These are phyloP conservation scores for Typhlomys cinereus DNA, from an alignment of 2,113 vertebrate genomes.

Conservation along the genomic window DNA sequence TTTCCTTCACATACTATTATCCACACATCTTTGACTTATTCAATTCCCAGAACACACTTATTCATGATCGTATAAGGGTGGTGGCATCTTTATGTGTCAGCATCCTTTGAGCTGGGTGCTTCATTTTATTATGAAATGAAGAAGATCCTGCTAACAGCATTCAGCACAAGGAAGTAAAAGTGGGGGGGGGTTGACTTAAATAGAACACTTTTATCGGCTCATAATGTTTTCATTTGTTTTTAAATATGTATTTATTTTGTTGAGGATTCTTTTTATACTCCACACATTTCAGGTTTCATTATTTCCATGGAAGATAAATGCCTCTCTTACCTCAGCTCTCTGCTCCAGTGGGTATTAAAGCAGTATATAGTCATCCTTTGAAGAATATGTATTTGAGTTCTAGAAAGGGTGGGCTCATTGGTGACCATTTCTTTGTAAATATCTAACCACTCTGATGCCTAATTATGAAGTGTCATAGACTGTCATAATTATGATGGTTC, in stretches of 20 bases:
- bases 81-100: not conserved
- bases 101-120: not conserved
- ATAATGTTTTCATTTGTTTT: slow-evolving; percentile 38
- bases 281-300: not conserved
- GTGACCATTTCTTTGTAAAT: slow-evolving; percentile 9
- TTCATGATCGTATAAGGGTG: not conserved
- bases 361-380: not conserved
- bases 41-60: slow-evolving; percentile 21
- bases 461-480: not conserved
- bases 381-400: not conserved
- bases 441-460: not conserved
- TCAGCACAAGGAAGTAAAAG: not conserved
- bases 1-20: not conserved
- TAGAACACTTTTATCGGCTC: not conserved
- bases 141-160: not conserved
- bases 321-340: slow-evolving; percentile 28
- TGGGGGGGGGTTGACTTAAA: not conserved
- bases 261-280: slow-evolving; percentile 33
- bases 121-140: slow-evolving; percentile 26
- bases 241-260: slow-evolving; percentile 58
- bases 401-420: not conserved
- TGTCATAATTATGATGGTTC: not conserved
- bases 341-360: slow-evolving; percentile 30
- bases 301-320: slow-evolving; percentile 35
- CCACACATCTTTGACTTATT: not conserved